Base-by-base conservation (phyloP, 2,113 vertebrate species). In the Nerophis lumbriciformis region DNA sequence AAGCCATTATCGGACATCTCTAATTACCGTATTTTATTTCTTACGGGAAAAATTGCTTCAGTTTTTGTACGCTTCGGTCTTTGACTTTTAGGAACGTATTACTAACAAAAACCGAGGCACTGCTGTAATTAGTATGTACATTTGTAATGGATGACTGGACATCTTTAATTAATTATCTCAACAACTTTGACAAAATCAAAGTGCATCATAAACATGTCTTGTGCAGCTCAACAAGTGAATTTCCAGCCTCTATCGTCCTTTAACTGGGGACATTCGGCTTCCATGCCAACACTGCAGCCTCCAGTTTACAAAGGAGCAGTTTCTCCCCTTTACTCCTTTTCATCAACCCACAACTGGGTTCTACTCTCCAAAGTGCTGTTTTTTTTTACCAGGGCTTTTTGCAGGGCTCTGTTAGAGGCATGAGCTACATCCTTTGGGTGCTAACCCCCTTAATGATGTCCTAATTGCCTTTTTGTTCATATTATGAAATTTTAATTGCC, bases 391-490 rank as follows among this genome's bases (percentile, higher is more conserved):
- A 8, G 44, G 45, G 63, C 42, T 68, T 63, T 44, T 71, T 14
- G 61, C 75, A 76, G 71, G 67, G 58, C 59, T 60, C 57, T 63
- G 68, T 69, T 70, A 74, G 69, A 64, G 57, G 72, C 73, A 79
- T 64, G 58, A 70, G 71, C 64, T 75, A 53, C 77, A 79, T 80
- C 78, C 79, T 69, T 59, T 69, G 70, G 71, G 77, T 66, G 56
- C 71, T 78, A 72, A 76, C 74, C 74, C 72, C 59, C 65, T 72
- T 85, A 86, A 87, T 85, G 81, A 82, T 81, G 76, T 85, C 72
- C 70, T 87, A 85, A 87, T 83, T 85, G 78, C 78, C 76, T 87
- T 86, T 86, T 83, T 81, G 82, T 83, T 80, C 75, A 73, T 75
- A 79, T 76, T 85, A 85, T 88, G 71, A 86, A 76, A 80, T 81